Evolutionary conservation across 2,797 vertebrate species (phyloP).

Genomic region (Galaxias olidus): DNA sequence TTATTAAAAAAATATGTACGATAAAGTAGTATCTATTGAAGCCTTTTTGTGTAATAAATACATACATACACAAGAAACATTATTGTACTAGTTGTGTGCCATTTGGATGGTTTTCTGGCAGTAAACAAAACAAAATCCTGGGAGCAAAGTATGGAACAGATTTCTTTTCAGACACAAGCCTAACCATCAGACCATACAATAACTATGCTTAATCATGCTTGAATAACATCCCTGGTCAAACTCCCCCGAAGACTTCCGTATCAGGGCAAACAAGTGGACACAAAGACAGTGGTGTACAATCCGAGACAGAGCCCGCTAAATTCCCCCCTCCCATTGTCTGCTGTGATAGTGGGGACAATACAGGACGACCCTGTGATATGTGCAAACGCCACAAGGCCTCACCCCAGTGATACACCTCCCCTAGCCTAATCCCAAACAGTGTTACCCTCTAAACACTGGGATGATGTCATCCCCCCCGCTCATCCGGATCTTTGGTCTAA

Average conservation of each 20-base stretch:
- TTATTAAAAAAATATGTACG: no score
- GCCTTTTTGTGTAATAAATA: no score
- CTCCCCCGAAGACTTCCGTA: conserved; percentile 36
- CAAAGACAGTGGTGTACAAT: conserved; percentile 42
- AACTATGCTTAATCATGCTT: conserved; percentile 27
- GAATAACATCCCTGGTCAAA: conserved; percentile 33
- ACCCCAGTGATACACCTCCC: conserved; percentile 54
- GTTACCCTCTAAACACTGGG: conserved; percentile 36
- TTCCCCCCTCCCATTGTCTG: conserved; percentile 61
- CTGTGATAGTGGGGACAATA: conserved; percentile 51
- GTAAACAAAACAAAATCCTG: not conserved
- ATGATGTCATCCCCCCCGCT: conserved; percentile 65
- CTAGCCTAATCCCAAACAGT: conserved; percentile 59
- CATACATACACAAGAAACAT: no score
- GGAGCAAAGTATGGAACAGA: not conserved
- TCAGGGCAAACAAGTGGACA: conserved; percentile 54
- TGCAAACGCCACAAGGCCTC: conserved; percentile 55
- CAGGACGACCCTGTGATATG: conserved; percentile 57
- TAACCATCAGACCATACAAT: conserved; percentile 31
- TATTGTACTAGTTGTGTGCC: no score
- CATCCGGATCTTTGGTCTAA: conserved; percentile 40
- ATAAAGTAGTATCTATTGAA: no score
- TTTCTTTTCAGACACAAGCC: not conserved
- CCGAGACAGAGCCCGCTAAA: conserved; percentile 49
- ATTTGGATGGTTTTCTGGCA: not conserved